Evolutionary conservation across 2,113 vertebrate genomes (phyloP).

Genomic region (Litocranius walleri): DNA sequence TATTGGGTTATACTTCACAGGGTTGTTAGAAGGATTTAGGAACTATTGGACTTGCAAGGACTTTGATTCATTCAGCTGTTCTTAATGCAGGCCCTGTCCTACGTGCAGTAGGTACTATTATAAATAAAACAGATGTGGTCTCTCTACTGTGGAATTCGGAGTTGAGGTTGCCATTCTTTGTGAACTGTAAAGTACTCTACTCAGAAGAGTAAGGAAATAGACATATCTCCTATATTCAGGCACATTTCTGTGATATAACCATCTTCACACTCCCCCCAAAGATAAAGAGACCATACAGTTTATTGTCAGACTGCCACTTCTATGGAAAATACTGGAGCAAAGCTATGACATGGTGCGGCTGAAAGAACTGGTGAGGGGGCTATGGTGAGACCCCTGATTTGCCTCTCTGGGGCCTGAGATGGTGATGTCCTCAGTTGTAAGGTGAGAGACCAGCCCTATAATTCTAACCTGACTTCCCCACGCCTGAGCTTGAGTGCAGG

Average conservation of each 20-base stretch:
- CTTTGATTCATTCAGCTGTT: background rate
- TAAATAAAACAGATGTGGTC: background rate
- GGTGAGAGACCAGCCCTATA: background rate
- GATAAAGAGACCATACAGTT: background rate
- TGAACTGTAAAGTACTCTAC: background rate
- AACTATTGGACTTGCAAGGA: background rate
- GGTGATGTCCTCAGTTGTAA: background rate
- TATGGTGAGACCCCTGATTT: background rate
- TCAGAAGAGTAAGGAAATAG: background rate
- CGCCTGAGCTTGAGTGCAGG: background rate
- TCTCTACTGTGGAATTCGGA: background rate
- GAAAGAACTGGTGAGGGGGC: background rate
- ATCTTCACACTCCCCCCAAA: background rate
- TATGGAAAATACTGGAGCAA: constrained; percentile 8
- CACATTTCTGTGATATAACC: background rate
- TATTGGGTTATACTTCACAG: constrained; percentile 8
- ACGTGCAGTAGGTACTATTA: background rate
- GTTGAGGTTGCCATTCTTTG: background rate
- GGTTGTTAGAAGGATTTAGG: background rate
- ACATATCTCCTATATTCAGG: background rate
- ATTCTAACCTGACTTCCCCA: background rate
- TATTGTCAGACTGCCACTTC: constrained; percentile 4
- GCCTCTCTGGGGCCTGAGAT: background rate
- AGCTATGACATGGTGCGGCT: background rate
- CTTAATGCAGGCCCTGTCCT: constrained; percentile 6